A percentile compares a stretch with the other conserved stretches of the same genome.
These are phyloP conservation scores for Sinocyclocheilus anshuiensis DNA, from an alignment of 2,113 vertebrate genomes.

Conservation along the genomic window DNA sequence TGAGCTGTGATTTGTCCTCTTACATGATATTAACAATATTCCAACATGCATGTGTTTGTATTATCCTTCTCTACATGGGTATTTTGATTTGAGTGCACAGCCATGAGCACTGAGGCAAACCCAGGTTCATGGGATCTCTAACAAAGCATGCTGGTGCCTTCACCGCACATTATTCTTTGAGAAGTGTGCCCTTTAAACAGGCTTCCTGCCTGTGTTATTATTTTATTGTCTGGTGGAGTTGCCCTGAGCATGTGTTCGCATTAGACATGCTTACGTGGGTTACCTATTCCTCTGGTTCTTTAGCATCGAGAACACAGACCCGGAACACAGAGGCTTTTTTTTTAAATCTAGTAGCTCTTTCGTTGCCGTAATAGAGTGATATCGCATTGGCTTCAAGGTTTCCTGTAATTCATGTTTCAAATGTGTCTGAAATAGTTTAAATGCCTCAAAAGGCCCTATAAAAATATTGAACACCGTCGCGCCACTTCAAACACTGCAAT, in stretches of 20 bases:
- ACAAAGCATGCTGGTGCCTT: slow-evolving; percentile 42
- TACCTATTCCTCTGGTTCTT: slow-evolving; percentile 27
- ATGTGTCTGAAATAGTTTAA: slow-evolving; percentile 19
- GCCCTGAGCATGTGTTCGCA: slow-evolving; percentile 55
- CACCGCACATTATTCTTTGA: slow-evolving; percentile 50
- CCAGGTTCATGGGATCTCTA: slow-evolving; percentile 47
- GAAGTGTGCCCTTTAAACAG: slow-evolving; percentile 57
- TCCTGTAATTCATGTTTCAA: slow-evolving; percentile 16
- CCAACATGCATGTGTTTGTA: neutral
- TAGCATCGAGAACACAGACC: neutral
- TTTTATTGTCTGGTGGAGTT: slow-evolving; percentile 56
- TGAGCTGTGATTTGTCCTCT: neutral
- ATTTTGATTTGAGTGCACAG: neutral
- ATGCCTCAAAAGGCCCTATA: slow-evolving; percentile 3
- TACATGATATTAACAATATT: slow-evolving; percentile 14
- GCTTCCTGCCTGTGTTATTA: slow-evolving; percentile 47
- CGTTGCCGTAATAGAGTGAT: neutral
- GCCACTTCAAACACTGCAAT: neutral
- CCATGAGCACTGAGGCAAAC: neutral
- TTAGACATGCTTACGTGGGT: slow-evolving; percentile 52
- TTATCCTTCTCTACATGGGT: neutral
- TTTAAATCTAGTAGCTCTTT: neutral
- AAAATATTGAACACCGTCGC: neutral
- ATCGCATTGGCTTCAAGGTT: slow-evolving; percentile 18
- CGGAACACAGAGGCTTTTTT: neutral